Base-by-base conservation (phyloP, 2,113 vertebrate species). In the Sebastes fasciatus region DNA sequence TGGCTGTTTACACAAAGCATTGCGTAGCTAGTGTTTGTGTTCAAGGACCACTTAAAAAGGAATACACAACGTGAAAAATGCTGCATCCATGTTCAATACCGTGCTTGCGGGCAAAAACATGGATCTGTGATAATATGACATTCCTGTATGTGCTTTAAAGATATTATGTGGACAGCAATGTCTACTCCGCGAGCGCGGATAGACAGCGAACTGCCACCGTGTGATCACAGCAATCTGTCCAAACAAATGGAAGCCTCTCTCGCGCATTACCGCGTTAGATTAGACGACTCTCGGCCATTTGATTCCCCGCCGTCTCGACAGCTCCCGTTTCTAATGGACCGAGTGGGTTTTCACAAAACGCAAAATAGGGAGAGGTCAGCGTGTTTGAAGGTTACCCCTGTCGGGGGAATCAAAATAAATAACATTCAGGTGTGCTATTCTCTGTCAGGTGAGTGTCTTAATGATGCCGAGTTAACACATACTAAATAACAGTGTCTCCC, bases 391-490 rank as follows among this genome's bases (percentile, higher is more conserved):
- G 95, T 95, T 94, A 95, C 65, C 86, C 84, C 92, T 91, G 90
- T 92, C 89, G 66, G 60, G 61, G 69, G 86, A 91, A 95, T 95
- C 93, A 92, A 93, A 95, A 96, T 95, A 95, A 95, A 95, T 95
- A 95, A 93, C 88, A 73, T 91, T 93, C 90, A 91, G 92, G 93
- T 94, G 93, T 86, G 90, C 91, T 86, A 87, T 86, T 92, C 88
- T 90, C 91, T 94, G 94, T 95, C 94, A 90, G 90, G 77, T 85
- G 64, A 88, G 93, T 83, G 92, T 95, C 93, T 94, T 95, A 95
- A 95, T 95, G 94, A 96, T 95, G 95, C 94, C 91, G 89, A 95
- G 95, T 96, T 96, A 96, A 96, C 95, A 95, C 94, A 93, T 87
- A 94, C 95, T 96, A 96, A 96, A 96, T 96, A 96, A 96, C 91